Evolutionary conservation across 1,140 invertebrate genomes (phyloP).

Genomic region (Trialeurodes vaporariorum): DNA sequence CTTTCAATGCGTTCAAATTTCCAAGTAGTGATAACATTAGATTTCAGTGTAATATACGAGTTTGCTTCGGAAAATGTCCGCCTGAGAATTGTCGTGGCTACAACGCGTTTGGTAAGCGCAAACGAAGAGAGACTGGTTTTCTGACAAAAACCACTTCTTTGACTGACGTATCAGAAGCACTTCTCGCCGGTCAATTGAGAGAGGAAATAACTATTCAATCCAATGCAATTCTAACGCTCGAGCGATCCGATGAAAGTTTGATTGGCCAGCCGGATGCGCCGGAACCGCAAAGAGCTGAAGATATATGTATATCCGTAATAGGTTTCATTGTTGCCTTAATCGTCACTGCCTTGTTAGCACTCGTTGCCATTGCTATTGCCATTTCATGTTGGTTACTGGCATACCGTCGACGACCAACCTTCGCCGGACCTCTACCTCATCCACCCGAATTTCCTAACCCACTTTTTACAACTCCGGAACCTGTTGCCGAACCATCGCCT

Average conservation of each 20-base stretch:
- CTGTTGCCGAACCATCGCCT: constrained; percentile 63
- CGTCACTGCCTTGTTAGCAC: constrained; percentile 76
- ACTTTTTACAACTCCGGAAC: constrained; percentile 74
- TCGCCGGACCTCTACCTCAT: constrained; percentile 78
- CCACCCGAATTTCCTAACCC: constrained; percentile 91
- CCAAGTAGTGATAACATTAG: constrained; percentile 86
- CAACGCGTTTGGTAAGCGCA: constrained; percentile 72
- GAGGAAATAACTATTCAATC: constrained; percentile 89
- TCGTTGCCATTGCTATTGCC: constrained; percentile 85
- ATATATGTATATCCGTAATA: constrained; percentile 86
- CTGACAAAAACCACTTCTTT: constrained; percentile 40
- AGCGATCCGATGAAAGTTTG: constrained; percentile 60
- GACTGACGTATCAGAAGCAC: constrained; percentile 43
- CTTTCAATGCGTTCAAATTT: constrained; percentile 93
- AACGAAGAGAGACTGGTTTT: constrained; percentile 44
- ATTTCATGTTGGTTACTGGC: constrained; percentile 92
- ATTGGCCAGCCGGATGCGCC: constrained; percentile 52
- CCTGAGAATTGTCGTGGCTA: constrained; percentile 85
- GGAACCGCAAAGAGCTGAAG: constrained; percentile 40
- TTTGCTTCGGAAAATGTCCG: constrained; percentile 90
- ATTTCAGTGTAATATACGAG: constrained; percentile 91
- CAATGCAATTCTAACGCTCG: constrained; percentile 80
- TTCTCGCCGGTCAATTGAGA: constrained; percentile 65
- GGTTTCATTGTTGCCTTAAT: constrained; percentile 84
- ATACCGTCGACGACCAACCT: constrained; percentile 71